A percentile compares a stretch with the other conserved stretches of the same genome.
Evolutionary conservation across 2,113 vertebrate genomes (phyloP).

Genomic region (Bufo gargarizans): DNA sequence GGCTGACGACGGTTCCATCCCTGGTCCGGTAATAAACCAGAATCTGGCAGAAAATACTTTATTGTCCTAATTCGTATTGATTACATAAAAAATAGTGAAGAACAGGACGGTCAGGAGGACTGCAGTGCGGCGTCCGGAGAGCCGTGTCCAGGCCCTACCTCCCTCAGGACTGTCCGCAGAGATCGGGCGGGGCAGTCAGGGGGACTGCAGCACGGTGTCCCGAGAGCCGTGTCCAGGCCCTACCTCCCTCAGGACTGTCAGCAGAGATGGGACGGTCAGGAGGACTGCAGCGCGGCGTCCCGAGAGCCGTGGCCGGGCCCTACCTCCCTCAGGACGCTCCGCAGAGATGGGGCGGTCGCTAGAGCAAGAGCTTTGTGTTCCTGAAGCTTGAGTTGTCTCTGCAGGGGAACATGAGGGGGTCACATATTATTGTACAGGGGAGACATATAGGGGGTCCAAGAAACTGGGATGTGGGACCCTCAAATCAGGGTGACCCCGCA

Average conservation of each 20-base stretch:
- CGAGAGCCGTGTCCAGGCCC: background rate
- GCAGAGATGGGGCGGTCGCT: background rate
- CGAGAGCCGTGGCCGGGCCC: no score
- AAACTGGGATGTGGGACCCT: no score
- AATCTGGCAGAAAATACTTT: constrained; percentile 7
- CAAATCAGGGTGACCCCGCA: no score
- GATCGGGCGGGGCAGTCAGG: no score
- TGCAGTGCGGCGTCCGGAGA: no score
- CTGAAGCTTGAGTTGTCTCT: constrained; percentile 79
- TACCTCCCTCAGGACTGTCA: no score
- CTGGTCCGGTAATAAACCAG: background rate
- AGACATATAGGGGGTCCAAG: no score
- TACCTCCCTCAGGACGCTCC: no score
- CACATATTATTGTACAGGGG: background rate
- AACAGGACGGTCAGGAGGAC: background rate
- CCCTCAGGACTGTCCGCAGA: no score
- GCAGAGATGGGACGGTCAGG: no score
- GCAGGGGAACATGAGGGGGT: constrained; percentile 17
- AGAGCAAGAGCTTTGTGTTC: constrained; percentile 75
- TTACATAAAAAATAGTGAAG: background rate
- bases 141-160: no score
- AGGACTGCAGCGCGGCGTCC: no score
- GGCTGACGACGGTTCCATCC: background rate
- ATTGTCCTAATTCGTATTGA: background rate
- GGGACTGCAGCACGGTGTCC: background rate